Base-by-base conservation (phyloP, 2,113 vertebrate species). In the Prunella himalayana region DNA sequence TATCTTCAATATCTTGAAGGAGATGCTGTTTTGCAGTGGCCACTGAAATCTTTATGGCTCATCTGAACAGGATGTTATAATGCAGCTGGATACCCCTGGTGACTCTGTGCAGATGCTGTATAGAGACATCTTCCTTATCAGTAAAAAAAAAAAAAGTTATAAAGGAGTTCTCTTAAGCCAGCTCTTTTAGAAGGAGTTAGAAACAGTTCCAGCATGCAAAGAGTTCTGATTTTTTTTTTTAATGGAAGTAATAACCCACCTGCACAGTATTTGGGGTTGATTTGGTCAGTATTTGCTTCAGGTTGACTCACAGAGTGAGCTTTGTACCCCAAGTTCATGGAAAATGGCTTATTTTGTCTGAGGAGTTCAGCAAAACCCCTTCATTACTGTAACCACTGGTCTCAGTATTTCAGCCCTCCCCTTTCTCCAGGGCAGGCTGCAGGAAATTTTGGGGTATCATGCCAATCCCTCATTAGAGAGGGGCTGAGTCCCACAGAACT, bases 81-180 rank as follows among this genome's bases (percentile, higher is more conserved):
- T 90, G 59, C 86, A 83, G 11, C 63, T 72, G 80, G 70, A 33
- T 73, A 41, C 45, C 31, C 59, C 54, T 3, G 10, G 19, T 73
- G 66, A 78, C 64, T 95, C 69, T 45, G 45, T 80, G 51, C 80
- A 86, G 86, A 70, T 88, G 64, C 63, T 83, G 21, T 22, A 66
- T 51, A 56, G 82, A 94, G 72, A 93, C 90, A 70, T 95, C 82
- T 90, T 95, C 88, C 79, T 93, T 93, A 88, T 77, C 86, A 73
- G 59, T 17, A 3, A 22, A 51, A 44, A n/a, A 41, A 42, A 20
- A n/a, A 61, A 20, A 25, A 20, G 7, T 57, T 54, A 11, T 10
- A 35, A 53, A 42, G 15, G 37, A 88, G 11, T 72, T 93, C 11
- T 65, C 23, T 23, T 27, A 54, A 77, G 60, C 28, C 70, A 51